Percentiles rank a stretch among this genome's conserved stretches.
phyloP scores from a whole-genome alignment of 2,113 vertebrate species.

The Cathartes aura region DNA sequence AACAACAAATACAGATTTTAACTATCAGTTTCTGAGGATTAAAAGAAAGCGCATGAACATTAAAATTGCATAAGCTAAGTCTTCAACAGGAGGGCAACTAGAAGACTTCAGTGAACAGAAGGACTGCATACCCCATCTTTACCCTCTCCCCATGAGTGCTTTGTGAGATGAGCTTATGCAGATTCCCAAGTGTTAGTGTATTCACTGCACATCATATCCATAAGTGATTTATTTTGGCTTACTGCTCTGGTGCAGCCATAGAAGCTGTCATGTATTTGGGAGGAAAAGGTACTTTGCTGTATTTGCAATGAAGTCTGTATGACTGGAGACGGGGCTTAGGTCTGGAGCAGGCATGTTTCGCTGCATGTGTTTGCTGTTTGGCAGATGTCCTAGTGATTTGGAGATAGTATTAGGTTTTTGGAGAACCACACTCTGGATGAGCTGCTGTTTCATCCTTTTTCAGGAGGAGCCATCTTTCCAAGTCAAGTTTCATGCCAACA shows the following conservation, averaged over 20 bases:
- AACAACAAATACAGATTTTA: neutral
- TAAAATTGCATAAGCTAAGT: neutral
- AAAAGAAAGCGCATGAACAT: neutral
- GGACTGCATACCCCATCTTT: neutral
- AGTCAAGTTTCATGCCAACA: neutral
- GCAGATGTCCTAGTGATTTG: neutral
- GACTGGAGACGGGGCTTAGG: neutral
- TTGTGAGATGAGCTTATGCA: neutral
- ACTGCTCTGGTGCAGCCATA: neutral
- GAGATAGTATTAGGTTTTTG: neutral
- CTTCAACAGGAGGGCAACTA: neutral
- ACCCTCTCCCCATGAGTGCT: neutral
- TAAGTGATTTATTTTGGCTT: neutral
- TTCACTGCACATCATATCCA: neutral
- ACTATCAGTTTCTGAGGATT: neutral
- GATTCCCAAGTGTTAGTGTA: neutral
- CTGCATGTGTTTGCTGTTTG: neutral
- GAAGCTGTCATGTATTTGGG: neutral
- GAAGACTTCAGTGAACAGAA: neutral
- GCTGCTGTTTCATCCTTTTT: neutral
- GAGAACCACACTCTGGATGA: neutral
- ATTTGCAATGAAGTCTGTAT: neutral
- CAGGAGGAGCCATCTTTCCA: neutral
- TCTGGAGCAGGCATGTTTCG: neutral
- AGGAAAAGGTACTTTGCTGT: neutral